phyloP scores from a whole-genome alignment of 1,140 invertebrate genomes.

The Saccostrea glomerata region DNA sequence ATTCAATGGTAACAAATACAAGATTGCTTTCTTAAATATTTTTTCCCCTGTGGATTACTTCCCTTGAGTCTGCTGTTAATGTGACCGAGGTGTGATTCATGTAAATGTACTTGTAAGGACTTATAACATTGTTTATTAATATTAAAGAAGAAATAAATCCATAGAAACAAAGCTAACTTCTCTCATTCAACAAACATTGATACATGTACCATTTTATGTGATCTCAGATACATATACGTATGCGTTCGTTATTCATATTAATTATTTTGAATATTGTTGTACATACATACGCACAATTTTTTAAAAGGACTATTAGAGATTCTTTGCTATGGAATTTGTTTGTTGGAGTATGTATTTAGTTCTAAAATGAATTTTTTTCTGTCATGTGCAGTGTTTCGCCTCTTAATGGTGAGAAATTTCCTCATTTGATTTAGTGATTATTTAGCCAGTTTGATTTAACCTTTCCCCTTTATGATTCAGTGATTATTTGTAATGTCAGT shows the following conservation, averaged over 20 bases:
- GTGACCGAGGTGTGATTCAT: background rate
- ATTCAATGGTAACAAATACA: background rate
- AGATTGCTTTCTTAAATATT: background rate
- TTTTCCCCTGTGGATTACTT: background rate
- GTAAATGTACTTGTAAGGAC: background rate
- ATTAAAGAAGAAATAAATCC: background rate
- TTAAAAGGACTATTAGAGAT: background rate
- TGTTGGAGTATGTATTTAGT: slow-evolving; percentile 12
- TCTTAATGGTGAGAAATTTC: no score
- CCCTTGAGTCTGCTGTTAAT: background rate
- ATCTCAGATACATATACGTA: slow-evolving; percentile 3
- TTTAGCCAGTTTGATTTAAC: background rate
- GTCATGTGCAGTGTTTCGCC: no score
- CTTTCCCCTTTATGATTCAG: no score
- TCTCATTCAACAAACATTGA: slow-evolving; percentile 11
- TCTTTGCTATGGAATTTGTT: background rate
- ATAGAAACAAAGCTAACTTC: background rate
- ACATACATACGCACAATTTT: slow-evolving; percentile 16
- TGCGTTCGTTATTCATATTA: background rate
- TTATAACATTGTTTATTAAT: background rate
- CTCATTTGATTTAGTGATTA: no score
- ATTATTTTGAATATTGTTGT: background rate
- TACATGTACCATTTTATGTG: background rate
- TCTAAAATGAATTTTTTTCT: background rate
- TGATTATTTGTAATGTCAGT: background rate